A percentile compares a stretch with the other conserved stretches of the same genome.
phyloP scores from a whole-genome alignment of 2,113 vertebrate species.

The Ictalurus punctatus region DNA sequence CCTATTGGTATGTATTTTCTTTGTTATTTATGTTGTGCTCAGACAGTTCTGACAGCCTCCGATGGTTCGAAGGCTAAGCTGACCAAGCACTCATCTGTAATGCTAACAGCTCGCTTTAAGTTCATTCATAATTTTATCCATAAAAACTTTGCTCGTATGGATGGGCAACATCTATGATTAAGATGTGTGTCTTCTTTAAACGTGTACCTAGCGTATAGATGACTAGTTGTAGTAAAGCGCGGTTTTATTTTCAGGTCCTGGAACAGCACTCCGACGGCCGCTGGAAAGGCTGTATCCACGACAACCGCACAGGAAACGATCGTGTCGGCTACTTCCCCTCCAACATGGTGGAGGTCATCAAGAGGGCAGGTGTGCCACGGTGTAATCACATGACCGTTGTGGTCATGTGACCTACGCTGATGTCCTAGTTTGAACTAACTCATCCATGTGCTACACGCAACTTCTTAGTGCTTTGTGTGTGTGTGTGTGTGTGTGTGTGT shows the following conservation, averaged over 20 bases:
- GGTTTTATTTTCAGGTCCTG: slow-evolving; percentile 78
- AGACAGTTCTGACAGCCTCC: neutral
- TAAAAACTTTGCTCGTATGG: no score
- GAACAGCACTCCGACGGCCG: slow-evolving; percentile 95
- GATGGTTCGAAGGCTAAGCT: neutral
- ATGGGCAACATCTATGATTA: neutral
- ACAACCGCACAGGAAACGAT: slow-evolving; percentile 97
- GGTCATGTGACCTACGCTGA: slow-evolving; percentile 38
- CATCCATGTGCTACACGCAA: slow-evolving; percentile 35
- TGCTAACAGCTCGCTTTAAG: neutral
- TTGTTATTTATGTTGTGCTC: neutral
- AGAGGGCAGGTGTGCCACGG: slow-evolving; percentile 88
- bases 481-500: slow-evolving; percentile 37
- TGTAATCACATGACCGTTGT: slow-evolving; percentile 55
- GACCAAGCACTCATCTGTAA: neutral
- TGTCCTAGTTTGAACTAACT: slow-evolving; percentile 30
- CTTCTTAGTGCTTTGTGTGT: slow-evolving; percentile 39
- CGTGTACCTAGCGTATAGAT: neutral
- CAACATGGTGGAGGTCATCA: slow-evolving; percentile 94
- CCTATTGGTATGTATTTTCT: neutral
- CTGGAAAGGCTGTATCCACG: slow-evolving; percentile 99
- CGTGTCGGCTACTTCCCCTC: slow-evolving; percentile 97
- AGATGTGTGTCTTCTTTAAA: neutral
- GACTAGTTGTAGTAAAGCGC: neutral
- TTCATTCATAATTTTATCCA: neutral